Percentiles rank a stretch among this genome's conserved stretches.
These are phyloP conservation scores for Norana najaformis DNA, from an alignment of 2,888 invertebrate genomes.

Conservation along the genomic window DNA sequence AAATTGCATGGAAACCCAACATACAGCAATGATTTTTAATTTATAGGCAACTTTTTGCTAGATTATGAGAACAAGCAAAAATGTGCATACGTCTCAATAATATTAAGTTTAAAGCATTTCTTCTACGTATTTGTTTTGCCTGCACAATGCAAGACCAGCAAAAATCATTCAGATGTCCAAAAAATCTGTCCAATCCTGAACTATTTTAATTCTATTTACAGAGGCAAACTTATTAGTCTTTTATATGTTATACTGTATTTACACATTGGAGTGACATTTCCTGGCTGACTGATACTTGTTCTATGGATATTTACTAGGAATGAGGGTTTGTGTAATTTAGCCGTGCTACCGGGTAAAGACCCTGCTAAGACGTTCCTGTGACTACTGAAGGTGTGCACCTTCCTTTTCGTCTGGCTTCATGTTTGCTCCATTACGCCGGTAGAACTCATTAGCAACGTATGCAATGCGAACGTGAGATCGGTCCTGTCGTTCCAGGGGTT, in stretches of 20 bases:
- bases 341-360: background rate
- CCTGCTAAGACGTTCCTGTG: background rate
- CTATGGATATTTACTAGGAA: background rate
- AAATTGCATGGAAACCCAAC: background rate
- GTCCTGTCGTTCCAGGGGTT: constrained; percentile 52
- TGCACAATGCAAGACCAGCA: background rate
- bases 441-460: constrained; percentile 58
- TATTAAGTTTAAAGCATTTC: background rate
- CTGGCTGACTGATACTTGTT: background rate
- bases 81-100: background rate
- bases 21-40: background rate
- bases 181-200: background rate
- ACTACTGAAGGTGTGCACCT: background rate
- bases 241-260: background rate
- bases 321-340: background rate
- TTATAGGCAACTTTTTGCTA: constrained; percentile 9
- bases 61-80: constrained; percentile 3
- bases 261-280: background rate
- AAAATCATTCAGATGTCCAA: background rate
- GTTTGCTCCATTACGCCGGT: constrained; percentile 54
- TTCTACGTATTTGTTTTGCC: background rate
- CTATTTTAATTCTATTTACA: background rate
- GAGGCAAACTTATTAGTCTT: background rate
- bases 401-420: constrained; percentile 19
- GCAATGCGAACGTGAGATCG: constrained; percentile 58